Evolutionary conservation across 2,888 invertebrate genomes (phyloP).

Genomic region (Matsumyia berberina): DNA sequence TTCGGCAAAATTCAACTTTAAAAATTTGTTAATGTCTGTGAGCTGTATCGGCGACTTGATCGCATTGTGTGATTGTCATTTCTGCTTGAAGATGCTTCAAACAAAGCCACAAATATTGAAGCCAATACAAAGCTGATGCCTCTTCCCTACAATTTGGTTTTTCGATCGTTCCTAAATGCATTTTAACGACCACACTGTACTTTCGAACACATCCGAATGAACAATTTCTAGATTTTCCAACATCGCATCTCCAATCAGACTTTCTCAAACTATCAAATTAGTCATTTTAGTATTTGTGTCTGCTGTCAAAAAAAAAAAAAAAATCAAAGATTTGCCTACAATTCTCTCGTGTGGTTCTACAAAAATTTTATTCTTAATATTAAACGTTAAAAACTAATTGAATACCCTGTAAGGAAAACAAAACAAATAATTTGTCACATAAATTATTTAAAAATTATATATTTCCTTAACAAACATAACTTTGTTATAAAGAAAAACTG

Average conservation of each 20-base stretch:
- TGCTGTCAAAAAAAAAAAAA: constrained; percentile 55
- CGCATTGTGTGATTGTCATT: no score
- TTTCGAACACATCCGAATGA: constrained; percentile 16
- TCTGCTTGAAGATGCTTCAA: no score
- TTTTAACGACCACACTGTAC: not conserved
- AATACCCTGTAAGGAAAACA: constrained; percentile 51
- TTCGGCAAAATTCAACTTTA: no score
- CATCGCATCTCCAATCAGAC: constrained; percentile 5
- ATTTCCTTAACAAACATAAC: not conserved
- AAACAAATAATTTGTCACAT: constrained; percentile 28
- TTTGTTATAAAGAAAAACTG: constrained; percentile 21
- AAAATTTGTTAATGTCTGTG: no score
- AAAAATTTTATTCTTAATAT: constrained; percentile 38
- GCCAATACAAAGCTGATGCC: no score
- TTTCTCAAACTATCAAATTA: constrained; percentile 59
- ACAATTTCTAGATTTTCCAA: constrained; percentile 7
- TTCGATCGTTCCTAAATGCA: no score
- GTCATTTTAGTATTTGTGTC: constrained; percentile 39
- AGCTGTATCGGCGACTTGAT: no score
- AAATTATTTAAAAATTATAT: not conserved
- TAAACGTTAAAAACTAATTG: constrained; percentile 44
- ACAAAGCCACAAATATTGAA: no score
- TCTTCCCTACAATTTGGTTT: no score
- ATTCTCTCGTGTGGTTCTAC: constrained; percentile 32
- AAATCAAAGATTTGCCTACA: constrained; percentile 25